A percentile compares a stretch with the other conserved stretches of the same genome.
Conservation (phyloP, 1,140 invertebrate species). For the Drosophila orosa region DNA sequence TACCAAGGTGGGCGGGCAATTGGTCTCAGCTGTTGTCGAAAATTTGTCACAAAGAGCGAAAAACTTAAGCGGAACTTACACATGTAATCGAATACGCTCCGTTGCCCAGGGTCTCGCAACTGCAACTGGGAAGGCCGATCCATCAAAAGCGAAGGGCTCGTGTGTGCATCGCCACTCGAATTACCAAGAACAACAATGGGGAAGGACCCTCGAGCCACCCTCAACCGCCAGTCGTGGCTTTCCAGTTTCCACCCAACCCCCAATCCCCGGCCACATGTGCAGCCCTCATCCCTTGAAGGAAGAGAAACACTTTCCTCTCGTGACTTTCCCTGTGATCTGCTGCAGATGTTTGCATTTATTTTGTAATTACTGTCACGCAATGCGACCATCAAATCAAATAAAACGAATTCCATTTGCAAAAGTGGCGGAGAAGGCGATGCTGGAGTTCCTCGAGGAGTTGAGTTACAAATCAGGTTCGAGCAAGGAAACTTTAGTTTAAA, state of each 20-base stretch:
- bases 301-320: conserved; percentile 42
- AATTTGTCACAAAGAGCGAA: conserved; percentile 67
- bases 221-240: conserved; percentile 13
- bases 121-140: conserved; percentile 70
- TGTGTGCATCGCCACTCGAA: conserved; percentile 64
- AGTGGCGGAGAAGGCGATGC: conserved; percentile 32
- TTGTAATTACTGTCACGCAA: conserved; percentile 81
- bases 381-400: conserved; percentile 80
- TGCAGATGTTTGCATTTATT: conserved; percentile 81
- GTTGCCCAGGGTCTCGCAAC: not conserved
- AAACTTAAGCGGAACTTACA: conserved; percentile 75
- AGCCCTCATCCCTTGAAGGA: conserved; percentile 21
- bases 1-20: conserved; percentile 34
- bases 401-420: conserved; percentile 61
- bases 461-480: conserved; percentile 16
- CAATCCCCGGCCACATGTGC: conserved; percentile 12
- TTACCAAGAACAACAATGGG: conserved; percentile 59
- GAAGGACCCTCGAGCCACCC: conserved; percentile 36
- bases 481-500: conserved; percentile 28
- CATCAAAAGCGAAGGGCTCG: conserved; percentile 56
- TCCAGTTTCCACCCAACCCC: conserved; percentile 6
- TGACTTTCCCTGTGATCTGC: conserved; percentile 55
- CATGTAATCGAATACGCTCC: conserved; percentile 72
- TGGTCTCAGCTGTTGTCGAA: conserved; percentile 75
- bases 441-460: conserved; percentile 30